A percentile compares a stretch with the other conserved stretches of the same genome.
These are phyloP conservation scores for Neoascia interrupta DNA, from an alignment of 2,888 invertebrate genomes.

Conservation along the genomic window DNA sequence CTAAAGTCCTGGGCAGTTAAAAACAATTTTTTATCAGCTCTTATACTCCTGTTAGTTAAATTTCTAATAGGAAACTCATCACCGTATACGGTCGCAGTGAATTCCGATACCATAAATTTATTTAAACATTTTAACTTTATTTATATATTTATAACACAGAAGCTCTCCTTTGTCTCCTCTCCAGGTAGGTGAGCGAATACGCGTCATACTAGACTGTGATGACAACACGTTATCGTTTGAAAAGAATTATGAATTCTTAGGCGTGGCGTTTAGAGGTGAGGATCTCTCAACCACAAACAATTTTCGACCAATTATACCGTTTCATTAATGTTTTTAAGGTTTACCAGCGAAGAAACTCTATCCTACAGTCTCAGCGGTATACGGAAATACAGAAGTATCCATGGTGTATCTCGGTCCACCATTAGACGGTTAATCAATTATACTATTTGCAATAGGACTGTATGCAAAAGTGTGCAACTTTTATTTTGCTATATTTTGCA, in stretches of 20 bases:
- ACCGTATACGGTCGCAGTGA: no score
- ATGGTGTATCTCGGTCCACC: slow-evolving; percentile 99
- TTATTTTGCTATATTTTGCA: slow-evolving; percentile 52
- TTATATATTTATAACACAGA: no score
- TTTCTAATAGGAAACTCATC: no score
- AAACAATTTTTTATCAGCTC: no score
- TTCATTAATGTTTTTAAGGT: slow-evolving; percentile 80
- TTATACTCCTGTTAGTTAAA: no score
- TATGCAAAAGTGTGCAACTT: slow-evolving; percentile 30
- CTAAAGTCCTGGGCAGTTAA: no score
- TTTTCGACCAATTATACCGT: neutral
- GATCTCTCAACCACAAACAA: no score
- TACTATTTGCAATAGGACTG: slow-evolving; percentile 51
- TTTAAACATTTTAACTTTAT: no score
- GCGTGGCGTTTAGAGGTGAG: slow-evolving; percentile 96
- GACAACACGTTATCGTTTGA: slow-evolving; percentile 98
- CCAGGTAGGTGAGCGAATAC: slow-evolving; percentile 97
- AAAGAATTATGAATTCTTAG: slow-evolving; percentile 98
- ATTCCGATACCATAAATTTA: no score
- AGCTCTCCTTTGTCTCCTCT: neutral
- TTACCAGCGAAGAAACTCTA: slow-evolving; percentile 95
- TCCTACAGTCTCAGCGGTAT: slow-evolving; percentile 98
- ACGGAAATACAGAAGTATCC: slow-evolving; percentile 99
- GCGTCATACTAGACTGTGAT: slow-evolving; percentile 98
- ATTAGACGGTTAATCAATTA: slow-evolving; percentile 89